Evolutionary conservation across 1,140 invertebrate species (phyloP).

Genomic region (Probaryconus sp.): DNA sequence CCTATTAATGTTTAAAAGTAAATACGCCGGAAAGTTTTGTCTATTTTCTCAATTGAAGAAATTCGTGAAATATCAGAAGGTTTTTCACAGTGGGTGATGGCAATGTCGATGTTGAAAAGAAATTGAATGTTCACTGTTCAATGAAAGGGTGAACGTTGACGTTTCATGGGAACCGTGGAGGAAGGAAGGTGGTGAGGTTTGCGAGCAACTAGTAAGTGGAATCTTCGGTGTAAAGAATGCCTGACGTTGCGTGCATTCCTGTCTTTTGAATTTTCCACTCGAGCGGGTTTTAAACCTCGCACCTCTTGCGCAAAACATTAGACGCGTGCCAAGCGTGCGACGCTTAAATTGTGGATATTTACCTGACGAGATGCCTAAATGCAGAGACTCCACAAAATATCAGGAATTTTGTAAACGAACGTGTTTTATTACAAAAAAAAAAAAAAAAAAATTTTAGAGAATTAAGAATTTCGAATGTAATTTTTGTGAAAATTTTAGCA

Average conservation of each 20-base stretch:
- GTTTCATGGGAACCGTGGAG: not conserved
- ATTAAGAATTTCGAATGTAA: too few relatives aligned
- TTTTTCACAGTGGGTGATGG: not conserved
- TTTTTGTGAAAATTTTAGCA: too few relatives aligned
- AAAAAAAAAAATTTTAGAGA: too few relatives aligned
- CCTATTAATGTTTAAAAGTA: too few relatives aligned
- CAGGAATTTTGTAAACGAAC: slow-evolving; percentile 1
- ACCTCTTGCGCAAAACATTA: slow-evolving; percentile 18
- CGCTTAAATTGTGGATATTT: not conserved
- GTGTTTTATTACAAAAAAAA: too few relatives aligned
- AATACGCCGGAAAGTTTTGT: too few relatives aligned
- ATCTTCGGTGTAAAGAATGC: slow-evolving; percentile 18
- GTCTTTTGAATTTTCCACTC: slow-evolving; percentile 38
- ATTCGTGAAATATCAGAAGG: not conserved
- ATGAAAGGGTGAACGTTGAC: slow-evolving; percentile 15
- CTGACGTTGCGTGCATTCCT: slow-evolving; percentile 30
- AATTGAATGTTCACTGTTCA: slow-evolving; percentile 5
- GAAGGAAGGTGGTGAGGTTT: slow-evolving; percentile 5
- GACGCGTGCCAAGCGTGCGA: slow-evolving; percentile 26
- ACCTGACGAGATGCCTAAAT: not conserved
- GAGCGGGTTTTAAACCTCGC: slow-evolving; percentile 8
- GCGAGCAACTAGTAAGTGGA: not conserved
- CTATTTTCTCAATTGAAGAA: too few relatives aligned
- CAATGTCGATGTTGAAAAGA: not conserved
- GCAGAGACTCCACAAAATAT: too few relatives aligned